Base-by-base conservation (phyloP, 2,113 vertebrate species). In the Tetrao urogallus region DNA sequence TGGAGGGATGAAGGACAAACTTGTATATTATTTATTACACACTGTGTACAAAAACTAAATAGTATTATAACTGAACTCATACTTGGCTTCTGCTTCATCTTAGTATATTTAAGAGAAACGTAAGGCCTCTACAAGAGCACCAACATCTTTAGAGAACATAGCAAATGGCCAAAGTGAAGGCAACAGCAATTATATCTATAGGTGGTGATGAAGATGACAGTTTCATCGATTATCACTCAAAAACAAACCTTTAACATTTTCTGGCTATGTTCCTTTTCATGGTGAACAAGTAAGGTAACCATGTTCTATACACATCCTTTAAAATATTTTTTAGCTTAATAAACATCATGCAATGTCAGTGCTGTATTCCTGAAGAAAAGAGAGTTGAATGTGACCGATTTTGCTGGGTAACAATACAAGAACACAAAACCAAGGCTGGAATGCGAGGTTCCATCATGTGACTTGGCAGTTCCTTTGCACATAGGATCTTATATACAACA, bases 381-480 rank as follows among this genome's bases (percentile, higher is more conserved):
- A 30, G 38, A 22, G 11, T 22, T 80, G 48, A 30, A 42, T 11
- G 4, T 79, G 34, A 15, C 48, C 43, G 8, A 5, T 13, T 7
- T 45, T 12, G 5, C 14, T 25, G 67, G 2, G 11, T 42, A 54
- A 34, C 17, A 72, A 34, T 6, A 4, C 17, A 45, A 1, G 11
- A 74, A 80, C 7, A 45, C 16, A 65, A 54, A 76, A 5, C 25
- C 11, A 19, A 32, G 27, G 18, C 24, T 45, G 11, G 38, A 43
- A 28, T n/a, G 20, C 36, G 27, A 1, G 69, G 28, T 36, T 82
- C 48, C 27, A 63, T 34, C 32, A 38, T 0, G 0, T 7, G n/a
- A 13, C 20, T 36, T 54, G 38, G 56, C 8, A 64, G 38, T 50
- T 88, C 61, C 57, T 74, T 58, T 42, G 21, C 2, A 5, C 12